phyloP scores from a whole-genome alignment of 2,888 invertebrate genomes.

The Diarsia mendica region DNA sequence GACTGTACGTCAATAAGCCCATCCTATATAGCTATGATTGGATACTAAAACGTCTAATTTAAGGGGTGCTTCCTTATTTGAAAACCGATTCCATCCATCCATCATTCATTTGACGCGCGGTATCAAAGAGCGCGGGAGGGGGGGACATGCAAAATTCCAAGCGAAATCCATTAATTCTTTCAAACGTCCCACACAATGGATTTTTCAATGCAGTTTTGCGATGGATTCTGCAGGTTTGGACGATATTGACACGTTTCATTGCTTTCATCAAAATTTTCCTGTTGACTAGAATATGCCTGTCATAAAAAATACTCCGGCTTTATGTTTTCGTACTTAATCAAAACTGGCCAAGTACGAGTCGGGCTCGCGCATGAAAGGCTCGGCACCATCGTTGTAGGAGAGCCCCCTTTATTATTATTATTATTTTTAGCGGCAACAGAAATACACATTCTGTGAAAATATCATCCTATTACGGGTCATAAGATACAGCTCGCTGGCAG shows the following conservation, averaged over 20 bases:
- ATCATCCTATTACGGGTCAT: too few species aligned
- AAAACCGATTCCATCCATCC: constrained; percentile 7
- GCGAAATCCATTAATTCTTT: constrained; percentile 29
- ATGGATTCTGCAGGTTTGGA: constrained; percentile 22
- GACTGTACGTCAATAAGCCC: background rate
- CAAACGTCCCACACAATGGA: constrained; percentile 7
- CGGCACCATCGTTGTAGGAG: too few species aligned
- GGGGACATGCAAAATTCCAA: constrained; percentile 6
- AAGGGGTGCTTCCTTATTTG: background rate
- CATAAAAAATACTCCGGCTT: background rate
- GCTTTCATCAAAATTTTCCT: background rate
- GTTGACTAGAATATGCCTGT: background rate
- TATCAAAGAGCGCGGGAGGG: background rate
- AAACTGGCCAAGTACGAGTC: too few species aligned
- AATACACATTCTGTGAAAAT: too few species aligned
- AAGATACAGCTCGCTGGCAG: too few species aligned
- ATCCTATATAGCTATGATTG: too few species aligned
- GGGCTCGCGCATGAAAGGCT: too few species aligned
- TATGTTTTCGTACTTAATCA: too few species aligned
- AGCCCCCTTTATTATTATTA: too few species aligned
- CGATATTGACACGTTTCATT: constrained; percentile 15
- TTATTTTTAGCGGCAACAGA: too few species aligned
- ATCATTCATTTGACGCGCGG: constrained; percentile 9
- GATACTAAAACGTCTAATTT: background rate
- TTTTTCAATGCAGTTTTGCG: constrained; percentile 21